These are phyloP conservation scores for Hirtodrosophila duncani DNA, from an alignment of 2,888 invertebrate species.

Conservation along the genomic window DNA sequence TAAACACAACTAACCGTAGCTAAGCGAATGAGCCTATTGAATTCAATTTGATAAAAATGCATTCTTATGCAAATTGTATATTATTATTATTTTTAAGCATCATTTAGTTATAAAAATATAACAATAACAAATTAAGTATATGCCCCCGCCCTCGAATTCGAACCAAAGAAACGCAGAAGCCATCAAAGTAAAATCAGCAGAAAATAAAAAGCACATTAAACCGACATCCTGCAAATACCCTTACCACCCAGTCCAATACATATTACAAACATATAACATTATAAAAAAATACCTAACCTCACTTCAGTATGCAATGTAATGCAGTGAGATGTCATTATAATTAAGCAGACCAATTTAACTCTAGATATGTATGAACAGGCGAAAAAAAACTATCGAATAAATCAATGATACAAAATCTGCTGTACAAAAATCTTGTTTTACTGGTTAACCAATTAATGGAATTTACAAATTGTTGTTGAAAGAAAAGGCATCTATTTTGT, in stretches of 20 bases:
- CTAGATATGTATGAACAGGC: constrained; percentile 45
- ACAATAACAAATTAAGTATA: constrained; percentile 6
- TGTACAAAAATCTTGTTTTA: background rate
- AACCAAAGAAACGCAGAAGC: constrained; percentile 1
- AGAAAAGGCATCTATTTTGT: no score
- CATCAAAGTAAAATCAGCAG: constrained; percentile 12
- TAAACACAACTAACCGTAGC: constrained; percentile 43
- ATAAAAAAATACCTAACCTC: constrained; percentile 10
- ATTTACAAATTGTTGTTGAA: no score
- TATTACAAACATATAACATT: constrained; percentile 23
- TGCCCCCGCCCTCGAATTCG: background rate
- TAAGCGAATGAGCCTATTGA: constrained; percentile 54
- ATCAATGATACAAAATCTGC: constrained; percentile 47
- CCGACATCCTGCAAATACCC: constrained; percentile 20
- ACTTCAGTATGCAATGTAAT: constrained; percentile 21
- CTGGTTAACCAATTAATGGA: no score
- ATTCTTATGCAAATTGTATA: constrained; percentile 42
- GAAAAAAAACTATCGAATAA: constrained; percentile 50
- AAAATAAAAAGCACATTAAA: background rate
- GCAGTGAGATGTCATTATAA: constrained; percentile 28
- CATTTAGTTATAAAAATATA: constrained; percentile 11
- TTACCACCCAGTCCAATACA: constrained; percentile 19
- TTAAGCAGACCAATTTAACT: constrained; percentile 72
- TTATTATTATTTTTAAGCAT: constrained; percentile 37
- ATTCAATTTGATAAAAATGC: constrained; percentile 35